phyloP scores from a whole-genome alignment of 2,888 invertebrate species.

The Quadroppia sp. region DNA sequence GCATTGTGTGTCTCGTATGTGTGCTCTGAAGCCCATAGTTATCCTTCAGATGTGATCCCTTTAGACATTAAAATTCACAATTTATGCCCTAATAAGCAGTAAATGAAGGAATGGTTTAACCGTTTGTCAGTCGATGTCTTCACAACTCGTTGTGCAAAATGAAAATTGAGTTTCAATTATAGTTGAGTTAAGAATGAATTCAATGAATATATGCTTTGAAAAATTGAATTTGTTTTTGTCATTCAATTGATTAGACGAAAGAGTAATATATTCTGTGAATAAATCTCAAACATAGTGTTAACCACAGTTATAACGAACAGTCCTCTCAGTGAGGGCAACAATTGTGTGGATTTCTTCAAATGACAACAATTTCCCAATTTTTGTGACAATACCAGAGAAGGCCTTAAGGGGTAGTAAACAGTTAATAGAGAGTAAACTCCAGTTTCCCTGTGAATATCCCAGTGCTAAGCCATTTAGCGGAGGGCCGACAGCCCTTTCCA shows the following conservation, averaged over 20 bases:
- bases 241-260: not conserved
- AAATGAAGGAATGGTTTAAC: not conserved
- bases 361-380: not conserved
- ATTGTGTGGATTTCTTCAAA: not conserved
- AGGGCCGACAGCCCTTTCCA: not conserved
- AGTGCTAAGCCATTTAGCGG: not conserved
- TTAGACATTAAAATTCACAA: constrained; percentile 2
- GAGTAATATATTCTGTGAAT: no score
- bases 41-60: not conserved
- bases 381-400: not conserved
- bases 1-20: constrained; percentile 1
- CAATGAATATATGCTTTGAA: not conserved
- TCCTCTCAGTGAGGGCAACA: not conserved
- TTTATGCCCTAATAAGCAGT: not conserved
- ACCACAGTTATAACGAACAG: not conserved
- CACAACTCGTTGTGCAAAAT: not conserved
- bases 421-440: not conserved
- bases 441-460: not conserved
- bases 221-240: not conserved
- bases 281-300: not conserved
- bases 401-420: not conserved
- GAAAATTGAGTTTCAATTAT: not conserved
- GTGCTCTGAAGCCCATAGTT: not conserved
- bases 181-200: not conserved
- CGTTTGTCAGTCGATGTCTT: not conserved